phyloP scores from a whole-genome alignment of 2,888 invertebrate genomes.

The Ophion slaviceki region DNA sequence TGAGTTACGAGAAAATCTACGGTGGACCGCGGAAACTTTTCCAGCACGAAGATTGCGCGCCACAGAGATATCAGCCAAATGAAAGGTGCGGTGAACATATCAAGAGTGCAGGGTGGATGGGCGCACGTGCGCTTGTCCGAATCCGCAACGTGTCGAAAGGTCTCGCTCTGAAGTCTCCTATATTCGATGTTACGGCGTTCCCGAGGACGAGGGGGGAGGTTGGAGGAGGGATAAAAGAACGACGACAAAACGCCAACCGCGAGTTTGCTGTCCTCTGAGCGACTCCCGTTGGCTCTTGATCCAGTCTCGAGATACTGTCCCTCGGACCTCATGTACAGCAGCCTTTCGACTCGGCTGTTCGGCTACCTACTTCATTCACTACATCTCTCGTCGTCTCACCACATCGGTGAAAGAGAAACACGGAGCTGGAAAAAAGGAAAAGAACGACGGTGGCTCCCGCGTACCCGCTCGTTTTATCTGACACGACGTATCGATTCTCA shows the following conservation, averaged over 20 bases:
- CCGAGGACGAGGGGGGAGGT: not conserved
- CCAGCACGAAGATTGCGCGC: not conserved
- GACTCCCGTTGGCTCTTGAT: conserved; percentile 68
- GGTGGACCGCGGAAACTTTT: not conserved
- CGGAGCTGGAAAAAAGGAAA: conserved; percentile 5
- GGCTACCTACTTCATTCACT: conserved; percentile 68
- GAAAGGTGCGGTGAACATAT: conserved; percentile 61
- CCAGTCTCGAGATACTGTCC: conserved; percentile 72
- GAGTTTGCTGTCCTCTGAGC: conserved; percentile 43
- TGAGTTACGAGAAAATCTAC: conserved; percentile 47
- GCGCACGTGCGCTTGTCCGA: conserved; percentile 63
- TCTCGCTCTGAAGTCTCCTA: conserved; percentile 31
- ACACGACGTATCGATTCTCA: conserved; percentile 72
- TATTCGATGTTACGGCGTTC: conserved; percentile 1
- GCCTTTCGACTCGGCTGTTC: conserved; percentile 49
- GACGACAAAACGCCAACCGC: conserved; percentile 31
- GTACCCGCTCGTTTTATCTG: conserved; percentile 67
- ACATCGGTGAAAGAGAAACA: conserved; percentile 33
- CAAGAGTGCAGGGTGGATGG: conserved; percentile 47
- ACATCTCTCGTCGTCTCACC: conserved; percentile 42
- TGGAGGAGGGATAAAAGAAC: conserved; percentile 1
- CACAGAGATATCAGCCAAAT: conserved; percentile 66
- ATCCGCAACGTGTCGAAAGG: conserved; percentile 68
- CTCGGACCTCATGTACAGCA: conserved; percentile 47
- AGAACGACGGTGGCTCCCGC: conserved; percentile 41